phyloP scores from a whole-genome alignment of 2,113 vertebrate species.

The Otus sunia region DNA sequence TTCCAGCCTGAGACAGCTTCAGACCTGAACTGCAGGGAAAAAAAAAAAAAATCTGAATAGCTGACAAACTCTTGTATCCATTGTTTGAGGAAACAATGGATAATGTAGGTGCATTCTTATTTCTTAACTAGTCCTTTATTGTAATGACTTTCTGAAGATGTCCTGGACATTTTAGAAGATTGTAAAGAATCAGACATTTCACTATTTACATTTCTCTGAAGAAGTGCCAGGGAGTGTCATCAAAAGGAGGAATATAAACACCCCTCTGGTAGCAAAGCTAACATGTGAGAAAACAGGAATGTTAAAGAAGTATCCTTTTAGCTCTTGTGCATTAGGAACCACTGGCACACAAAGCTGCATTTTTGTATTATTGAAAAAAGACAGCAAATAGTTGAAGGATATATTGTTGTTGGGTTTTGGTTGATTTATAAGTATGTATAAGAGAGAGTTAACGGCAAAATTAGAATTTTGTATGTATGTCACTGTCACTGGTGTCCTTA shows the following conservation, averaged over 20 bases:
- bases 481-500: rapidly evolving
- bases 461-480: not conserved
- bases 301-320: not conserved
- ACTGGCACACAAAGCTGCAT: not conserved
- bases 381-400: not conserved
- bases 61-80: not conserved
- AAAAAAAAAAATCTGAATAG: not conserved
- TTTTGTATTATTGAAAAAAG: not conserved
- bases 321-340: not conserved
- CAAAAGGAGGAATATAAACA: not conserved
- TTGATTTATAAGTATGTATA: not conserved
- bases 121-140: not conserved
- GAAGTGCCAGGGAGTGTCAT: not conserved
- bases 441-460: not conserved
- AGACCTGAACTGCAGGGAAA: not conserved
- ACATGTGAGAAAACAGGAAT: not conserved
- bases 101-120: not conserved
- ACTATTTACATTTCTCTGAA: not conserved
- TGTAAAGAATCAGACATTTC: not conserved
- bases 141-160: not conserved
- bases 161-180: not conserved
- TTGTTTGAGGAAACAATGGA: not conserved
- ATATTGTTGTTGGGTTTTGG: not conserved
- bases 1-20: not conserved
- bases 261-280: not conserved